These are phyloP conservation scores for Sinocyclocheilus anshuiensis DNA, from an alignment of 2,113 vertebrate species.

Conservation along the genomic window DNA sequence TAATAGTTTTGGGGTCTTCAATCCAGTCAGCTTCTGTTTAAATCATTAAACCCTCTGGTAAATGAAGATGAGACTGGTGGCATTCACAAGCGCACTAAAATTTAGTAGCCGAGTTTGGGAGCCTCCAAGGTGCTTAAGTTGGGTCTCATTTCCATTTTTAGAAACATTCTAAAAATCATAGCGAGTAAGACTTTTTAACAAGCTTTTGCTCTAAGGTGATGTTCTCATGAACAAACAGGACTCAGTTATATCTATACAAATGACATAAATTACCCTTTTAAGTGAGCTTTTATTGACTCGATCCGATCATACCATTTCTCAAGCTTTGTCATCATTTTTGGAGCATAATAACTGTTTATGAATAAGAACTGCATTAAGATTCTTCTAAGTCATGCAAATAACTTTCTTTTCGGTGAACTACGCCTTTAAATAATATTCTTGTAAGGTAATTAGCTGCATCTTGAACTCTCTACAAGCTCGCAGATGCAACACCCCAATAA, in stretches of 20 bases:
- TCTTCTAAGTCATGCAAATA: neutral
- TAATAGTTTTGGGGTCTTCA: conserved; percentile 36
- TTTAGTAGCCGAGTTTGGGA: neutral
- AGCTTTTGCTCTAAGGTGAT: conserved; percentile 5
- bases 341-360: neutral
- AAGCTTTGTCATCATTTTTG: neutral
- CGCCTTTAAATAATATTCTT: neutral
- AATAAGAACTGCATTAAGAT: neutral
- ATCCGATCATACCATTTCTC: neutral
- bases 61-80: conserved; percentile 32
- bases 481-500: conserved; percentile 20
- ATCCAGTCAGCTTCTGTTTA: conserved; percentile 24
- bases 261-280: neutral
- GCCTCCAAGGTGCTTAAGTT: neutral
- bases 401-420: neutral
- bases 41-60: conserved; percentile 31
- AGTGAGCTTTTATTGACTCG: neutral
- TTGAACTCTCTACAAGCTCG: neutral
- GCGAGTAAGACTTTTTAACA: neutral
- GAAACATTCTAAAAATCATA: conserved; percentile 4
- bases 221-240: neutral
- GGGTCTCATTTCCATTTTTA: conserved; percentile 14
- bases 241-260: neutral
- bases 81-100: neutral
- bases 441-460: conserved; percentile 2